Evolutionary conservation across 2,888 invertebrate genomes (phyloP).

Genomic region (Eristalis arbustorum): DNA sequence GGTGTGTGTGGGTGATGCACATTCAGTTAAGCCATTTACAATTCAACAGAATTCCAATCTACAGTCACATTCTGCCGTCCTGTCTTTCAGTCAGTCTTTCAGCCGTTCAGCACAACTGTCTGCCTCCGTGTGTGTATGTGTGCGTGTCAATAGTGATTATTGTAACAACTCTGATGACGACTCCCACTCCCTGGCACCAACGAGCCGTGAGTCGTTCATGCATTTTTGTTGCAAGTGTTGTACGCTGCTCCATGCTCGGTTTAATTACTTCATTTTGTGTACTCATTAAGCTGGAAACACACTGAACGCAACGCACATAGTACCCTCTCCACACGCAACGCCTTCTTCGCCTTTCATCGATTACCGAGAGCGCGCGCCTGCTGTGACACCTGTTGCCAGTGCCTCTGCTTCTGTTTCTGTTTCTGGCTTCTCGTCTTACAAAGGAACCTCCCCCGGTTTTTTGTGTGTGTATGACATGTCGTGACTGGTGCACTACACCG

Average conservation of each 20-base stretch:
- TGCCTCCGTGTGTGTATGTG: background rate
- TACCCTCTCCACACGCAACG: background rate
- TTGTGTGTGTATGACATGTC: too few relatives aligned
- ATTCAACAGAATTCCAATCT: background rate
- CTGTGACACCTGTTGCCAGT: conserved; percentile 43
- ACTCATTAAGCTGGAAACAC: conserved; percentile 31
- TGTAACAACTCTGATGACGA: background rate
- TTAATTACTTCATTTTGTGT: conserved; percentile 51
- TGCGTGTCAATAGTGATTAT: conserved; percentile 17
- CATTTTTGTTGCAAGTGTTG: background rate
- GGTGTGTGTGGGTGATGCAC: background rate
- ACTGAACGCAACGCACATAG: conserved; percentile 36
- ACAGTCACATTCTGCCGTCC: background rate
- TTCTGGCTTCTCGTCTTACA: conserved; percentile 26
- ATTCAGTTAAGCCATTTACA: background rate
- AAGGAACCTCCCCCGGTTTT: background rate
- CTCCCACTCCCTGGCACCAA: background rate
- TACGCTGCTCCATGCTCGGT: conserved; percentile 1
- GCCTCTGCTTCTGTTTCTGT: background rate
- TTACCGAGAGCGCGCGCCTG: conserved; percentile 3
- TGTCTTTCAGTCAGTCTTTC: background rate
- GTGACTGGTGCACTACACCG: too few relatives aligned
- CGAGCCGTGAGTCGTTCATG: too few relatives aligned
- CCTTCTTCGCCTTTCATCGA: background rate
- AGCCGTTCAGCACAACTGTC: background rate